Base-by-base conservation (phyloP, 2,888 invertebrate species). In the Lepidocyrtinus sp. region DNA sequence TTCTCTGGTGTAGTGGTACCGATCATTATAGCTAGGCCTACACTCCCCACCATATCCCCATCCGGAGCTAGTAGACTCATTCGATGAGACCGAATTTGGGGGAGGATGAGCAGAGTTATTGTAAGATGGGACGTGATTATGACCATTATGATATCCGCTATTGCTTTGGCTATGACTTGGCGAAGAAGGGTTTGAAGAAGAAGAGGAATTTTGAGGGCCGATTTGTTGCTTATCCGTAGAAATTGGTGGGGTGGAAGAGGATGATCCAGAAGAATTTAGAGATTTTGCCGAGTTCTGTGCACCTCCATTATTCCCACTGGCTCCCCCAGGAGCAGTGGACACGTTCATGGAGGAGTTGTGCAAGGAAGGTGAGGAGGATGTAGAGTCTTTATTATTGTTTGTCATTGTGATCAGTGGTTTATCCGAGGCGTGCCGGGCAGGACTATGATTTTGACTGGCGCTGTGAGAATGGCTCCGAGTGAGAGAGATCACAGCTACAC, bases 361-460 rank as follows among this genome's bases (percentile, higher is more conserved):
- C 21, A 77, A 76, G 82, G 78, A 77, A 63, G 80, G 72, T 25
- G 76, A 74, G 24, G 75, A 71, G 19, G 83, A 71, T n/a, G 69
- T 61, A 62, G 81, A 76, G 72, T 81, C 81, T 75, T 83, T 83
- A 67, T 82, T 80, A 80, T 82, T 82, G 70, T 74, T 80, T 67
- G 75, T 80, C 75, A 75, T 80, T 74, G 80, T 62, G 61, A 80
- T 75, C 68, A 79, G 67, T 67, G 75, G 61, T 55, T 83, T 83
- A 67, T 83, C 82, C 70, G 74, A 75, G 61, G 72, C 24, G 63
- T 71, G 78, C 55, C 82, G 83, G 45, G 75, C 81, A 46, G 83
- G 83, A 81, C 83, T 83, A 78, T 81, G 77, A 59, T 78, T 83
- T 26, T 82, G 82, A 79, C 79, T 79, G 73, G 82, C 79, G 70